phyloP scores from a whole-genome alignment of 92 coral and sea anemone genomes.

The Diadumene lineata region DNA sequence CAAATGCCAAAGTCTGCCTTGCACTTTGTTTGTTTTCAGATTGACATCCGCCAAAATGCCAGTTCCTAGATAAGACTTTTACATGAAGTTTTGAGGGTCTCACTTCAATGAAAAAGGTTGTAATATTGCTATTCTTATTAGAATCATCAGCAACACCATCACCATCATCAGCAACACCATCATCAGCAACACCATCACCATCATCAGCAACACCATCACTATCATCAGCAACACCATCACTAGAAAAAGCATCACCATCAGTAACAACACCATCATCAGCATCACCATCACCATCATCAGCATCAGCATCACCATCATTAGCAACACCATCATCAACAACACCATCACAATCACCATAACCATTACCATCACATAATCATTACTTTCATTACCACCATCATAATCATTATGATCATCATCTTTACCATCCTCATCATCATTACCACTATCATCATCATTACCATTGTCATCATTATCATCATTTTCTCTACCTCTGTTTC shows the following conservation, averaged over 20 bases:
- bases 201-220: neutral
- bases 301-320: neutral
- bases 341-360: neutral
- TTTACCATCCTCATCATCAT: neutral
- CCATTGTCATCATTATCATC: neutral
- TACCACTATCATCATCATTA: neutral
- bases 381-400: neutral
- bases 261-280: neutral
- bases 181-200: neutral
- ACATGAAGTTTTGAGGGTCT: no score
- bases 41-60: no score
- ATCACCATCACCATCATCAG: neutral
- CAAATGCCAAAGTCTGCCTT: no score
- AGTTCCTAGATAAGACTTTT: no score
- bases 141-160: neutral
- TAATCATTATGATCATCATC: neutral
- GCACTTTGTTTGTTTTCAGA: no score
- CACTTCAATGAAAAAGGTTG: no score
- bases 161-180: neutral
- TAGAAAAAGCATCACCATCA: neutral
- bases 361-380: neutral
- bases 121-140: no score
- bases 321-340: neutral
- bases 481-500: conserved; percentile 46
- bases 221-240: neutral